Percentiles rank a stretch among this genome's conserved stretches.
phyloP scores from a whole-genome alignment of 2,113 vertebrate genomes.

The Cinclus mexicanus region DNA sequence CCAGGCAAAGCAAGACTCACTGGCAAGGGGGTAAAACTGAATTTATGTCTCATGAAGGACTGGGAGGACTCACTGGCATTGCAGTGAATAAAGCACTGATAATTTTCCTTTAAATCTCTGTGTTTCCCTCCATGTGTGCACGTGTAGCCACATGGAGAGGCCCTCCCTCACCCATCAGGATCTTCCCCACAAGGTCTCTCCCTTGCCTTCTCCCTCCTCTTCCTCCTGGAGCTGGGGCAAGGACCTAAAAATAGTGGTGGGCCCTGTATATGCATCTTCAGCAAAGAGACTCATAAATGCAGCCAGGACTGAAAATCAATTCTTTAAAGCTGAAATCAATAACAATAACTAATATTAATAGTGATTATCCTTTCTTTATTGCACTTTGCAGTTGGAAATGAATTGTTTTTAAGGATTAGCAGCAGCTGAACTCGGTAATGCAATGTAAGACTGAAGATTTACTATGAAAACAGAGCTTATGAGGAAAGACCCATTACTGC shows the following conservation, averaged over 20 bases:
- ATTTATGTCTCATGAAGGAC: not conserved
- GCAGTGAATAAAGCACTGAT: not conserved
- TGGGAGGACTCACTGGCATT: not conserved
- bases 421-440: conserved; percentile 20
- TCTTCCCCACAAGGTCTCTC: not conserved
- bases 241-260: conserved; percentile 1
- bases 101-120: not conserved
- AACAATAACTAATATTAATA: conserved; percentile 79
- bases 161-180: not conserved
- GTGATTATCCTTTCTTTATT: conserved; percentile 70
- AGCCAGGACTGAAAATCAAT: conserved; percentile 75
- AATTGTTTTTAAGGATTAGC: conserved; percentile 54
- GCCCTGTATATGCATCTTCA: conserved; percentile 52
- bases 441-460: conserved; percentile 55
- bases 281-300: conserved; percentile 72
- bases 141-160: fast-evolving
- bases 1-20: not conserved
- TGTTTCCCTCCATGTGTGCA: not conserved
- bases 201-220: not conserved
- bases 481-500: conserved; percentile 55
- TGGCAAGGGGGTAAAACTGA: not conserved
- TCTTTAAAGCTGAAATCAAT: conserved; percentile 79
- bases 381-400: conserved; percentile 56
- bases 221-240: not conserved
- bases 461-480: conserved; percentile 57